Conservation (phyloP, 2,113 vertebrate genomes). For the Cephalopterus ornatus region DNA sequence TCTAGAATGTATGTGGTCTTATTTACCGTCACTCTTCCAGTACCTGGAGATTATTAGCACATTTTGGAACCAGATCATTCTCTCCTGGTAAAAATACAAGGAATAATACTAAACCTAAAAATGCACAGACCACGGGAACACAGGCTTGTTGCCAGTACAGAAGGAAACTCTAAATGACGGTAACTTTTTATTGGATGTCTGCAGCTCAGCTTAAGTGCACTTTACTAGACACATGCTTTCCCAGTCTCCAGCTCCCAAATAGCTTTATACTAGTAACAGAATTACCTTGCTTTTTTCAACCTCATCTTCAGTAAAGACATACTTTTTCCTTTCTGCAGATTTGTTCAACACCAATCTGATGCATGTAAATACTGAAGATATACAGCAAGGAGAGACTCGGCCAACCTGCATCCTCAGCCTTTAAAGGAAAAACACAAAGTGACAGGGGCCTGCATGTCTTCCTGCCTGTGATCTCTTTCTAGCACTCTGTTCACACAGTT, state of each 20-base stretch:
- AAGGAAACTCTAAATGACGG: neutral
- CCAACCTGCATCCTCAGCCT: neutral
- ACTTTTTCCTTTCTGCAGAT: neutral
- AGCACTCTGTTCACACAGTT: accelerated
- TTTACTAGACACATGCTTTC: neutral
- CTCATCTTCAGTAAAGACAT: neutral
- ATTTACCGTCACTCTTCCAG: neutral
- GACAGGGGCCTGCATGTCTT: neutral
- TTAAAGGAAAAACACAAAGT: neutral
- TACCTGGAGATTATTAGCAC: neutral
- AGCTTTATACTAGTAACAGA: neutral
- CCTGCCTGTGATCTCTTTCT: neutral
- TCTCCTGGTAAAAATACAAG: neutral
- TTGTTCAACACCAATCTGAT: neutral
- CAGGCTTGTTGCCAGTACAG: neutral
- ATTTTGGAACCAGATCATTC: neutral
- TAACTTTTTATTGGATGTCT: neutral
- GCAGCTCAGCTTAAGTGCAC: neutral
- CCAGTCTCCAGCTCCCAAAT: neutral
- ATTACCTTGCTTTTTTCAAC: neutral
- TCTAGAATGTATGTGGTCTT: neutral
- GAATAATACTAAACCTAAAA: neutral
- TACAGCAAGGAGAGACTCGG: neutral
- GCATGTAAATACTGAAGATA: neutral
- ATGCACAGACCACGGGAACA: neutral